Conservation (phyloP, 2,113 vertebrate genomes). For the Eulemur macaco region DNA sequence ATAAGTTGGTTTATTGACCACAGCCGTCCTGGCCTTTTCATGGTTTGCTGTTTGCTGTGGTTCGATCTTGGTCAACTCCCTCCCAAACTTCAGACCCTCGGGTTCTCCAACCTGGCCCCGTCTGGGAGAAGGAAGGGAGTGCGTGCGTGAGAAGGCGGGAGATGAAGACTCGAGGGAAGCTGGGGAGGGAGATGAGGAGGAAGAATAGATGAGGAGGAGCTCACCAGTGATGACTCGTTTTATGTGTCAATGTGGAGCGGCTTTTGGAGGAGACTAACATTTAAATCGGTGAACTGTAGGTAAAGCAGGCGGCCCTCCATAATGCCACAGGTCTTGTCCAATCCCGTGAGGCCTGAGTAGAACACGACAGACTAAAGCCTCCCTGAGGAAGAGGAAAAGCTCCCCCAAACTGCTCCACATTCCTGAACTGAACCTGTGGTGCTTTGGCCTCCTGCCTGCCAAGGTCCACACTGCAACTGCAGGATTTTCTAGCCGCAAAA, state of each 20-base stretch:
- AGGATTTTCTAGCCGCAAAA: neutral
- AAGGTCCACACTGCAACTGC: no score
- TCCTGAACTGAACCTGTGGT: fast-evolving
- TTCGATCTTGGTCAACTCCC: neutral
- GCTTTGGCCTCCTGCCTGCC: neutral
- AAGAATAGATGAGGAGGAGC: neutral
- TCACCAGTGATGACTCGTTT: neutral
- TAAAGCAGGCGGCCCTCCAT: neutral
- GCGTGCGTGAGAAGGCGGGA: neutral
- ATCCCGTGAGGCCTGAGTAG: no score
- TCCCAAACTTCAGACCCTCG: neutral
- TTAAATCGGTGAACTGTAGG: neutral
- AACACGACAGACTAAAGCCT: fast-evolving
- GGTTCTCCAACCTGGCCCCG: neutral
- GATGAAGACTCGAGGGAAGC: fast-evolving
- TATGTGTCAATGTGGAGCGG: neutral
- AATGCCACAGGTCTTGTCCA: fast-evolving
- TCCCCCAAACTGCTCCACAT: no score
- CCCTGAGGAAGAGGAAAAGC: neutral
- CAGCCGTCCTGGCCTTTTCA: neutral
- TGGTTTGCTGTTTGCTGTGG: neutral
- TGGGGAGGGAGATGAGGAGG: neutral
- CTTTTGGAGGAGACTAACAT: neutral
- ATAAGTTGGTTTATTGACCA: neutral
- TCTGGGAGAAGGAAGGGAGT: no score